phyloP scores from a whole-genome alignment of 2,888 invertebrate genomes.

The Pyralis farinalis region DNA sequence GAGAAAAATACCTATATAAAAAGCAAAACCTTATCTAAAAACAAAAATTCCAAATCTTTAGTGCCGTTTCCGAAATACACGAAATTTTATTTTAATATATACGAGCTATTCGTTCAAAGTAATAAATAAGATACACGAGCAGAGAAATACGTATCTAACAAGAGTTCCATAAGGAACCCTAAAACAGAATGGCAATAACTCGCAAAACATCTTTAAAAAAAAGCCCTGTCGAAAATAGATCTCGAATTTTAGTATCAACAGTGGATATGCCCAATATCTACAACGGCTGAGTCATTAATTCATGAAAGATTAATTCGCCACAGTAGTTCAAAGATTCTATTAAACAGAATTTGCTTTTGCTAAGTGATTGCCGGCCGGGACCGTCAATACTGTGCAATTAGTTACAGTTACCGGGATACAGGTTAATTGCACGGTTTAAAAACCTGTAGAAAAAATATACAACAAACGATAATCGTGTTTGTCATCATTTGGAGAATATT shows the following conservation, averaged over 20 bases:
- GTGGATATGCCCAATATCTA: not conserved
- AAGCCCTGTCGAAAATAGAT: not conserved
- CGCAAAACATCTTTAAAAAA: not conserved
- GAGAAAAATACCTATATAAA: no score
- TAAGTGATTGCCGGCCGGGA: slow-evolving; percentile 22
- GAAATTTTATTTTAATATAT: no score
- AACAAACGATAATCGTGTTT: slow-evolving; percentile 19
- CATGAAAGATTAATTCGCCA: slow-evolving; percentile 24
- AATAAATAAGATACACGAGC: no score
- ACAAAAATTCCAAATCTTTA: no score
- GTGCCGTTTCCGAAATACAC: no score
- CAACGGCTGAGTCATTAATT: slow-evolving; percentile 19
- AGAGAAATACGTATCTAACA: no score
- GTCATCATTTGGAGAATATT: slow-evolving; percentile 22
- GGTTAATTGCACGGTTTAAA: slow-evolving; percentile 30
- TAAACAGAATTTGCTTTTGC: slow-evolving; percentile 32
- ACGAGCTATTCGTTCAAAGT: no score
- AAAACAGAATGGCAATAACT: no score
- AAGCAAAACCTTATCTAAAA: no score
- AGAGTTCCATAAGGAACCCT: no score
- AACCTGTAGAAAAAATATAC: slow-evolving; percentile 25
- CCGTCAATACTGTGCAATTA: slow-evolving; percentile 33
- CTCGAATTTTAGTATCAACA: not conserved
- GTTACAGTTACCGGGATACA: slow-evolving; percentile 36
- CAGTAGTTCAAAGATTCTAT: slow-evolving; percentile 40